Percentiles rank a stretch among this genome's conserved stretches.
phyloP scores from a whole-genome alignment of 2,797 vertebrate genomes.

The Poecilia velifera region DNA sequence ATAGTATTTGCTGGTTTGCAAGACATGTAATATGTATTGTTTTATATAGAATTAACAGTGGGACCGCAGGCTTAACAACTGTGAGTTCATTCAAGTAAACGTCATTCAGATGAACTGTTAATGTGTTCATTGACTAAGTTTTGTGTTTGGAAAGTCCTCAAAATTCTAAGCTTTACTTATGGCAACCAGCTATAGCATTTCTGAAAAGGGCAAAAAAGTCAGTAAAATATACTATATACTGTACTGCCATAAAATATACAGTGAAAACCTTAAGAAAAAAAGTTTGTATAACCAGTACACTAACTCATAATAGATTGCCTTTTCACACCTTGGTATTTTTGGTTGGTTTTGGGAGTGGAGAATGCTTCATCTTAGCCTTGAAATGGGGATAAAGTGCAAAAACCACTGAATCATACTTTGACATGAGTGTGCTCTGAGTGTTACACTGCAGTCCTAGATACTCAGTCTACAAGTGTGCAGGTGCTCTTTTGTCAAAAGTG shows the following conservation, averaged over 20 bases:
- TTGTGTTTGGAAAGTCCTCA: background rate
- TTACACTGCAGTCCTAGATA: background rate
- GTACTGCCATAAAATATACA: too few species aligned
- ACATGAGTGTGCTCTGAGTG: background rate
- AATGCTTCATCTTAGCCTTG: background rate
- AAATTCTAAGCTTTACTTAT: background rate
- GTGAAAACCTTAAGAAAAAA: background rate
- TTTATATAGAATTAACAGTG: background rate
- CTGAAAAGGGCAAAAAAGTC: background rate
- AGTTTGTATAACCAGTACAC: background rate
- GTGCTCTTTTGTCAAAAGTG: background rate
- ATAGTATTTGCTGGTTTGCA: background rate
- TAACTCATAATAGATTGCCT: background rate
- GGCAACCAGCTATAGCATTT: background rate
- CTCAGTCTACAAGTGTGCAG: background rate
- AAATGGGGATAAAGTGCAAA: background rate
- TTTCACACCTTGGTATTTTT: background rate
- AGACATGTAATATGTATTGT: background rate
- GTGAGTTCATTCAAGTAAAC: background rate
- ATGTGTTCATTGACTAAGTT: background rate
- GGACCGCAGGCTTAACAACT: background rate
- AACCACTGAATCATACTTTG: background rate
- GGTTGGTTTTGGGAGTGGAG: background rate
- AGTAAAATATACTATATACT: background rate
- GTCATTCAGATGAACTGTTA: background rate